Conservation (phyloP, 2,113 vertebrate genomes). For the Antechinus flavipes region DNA sequence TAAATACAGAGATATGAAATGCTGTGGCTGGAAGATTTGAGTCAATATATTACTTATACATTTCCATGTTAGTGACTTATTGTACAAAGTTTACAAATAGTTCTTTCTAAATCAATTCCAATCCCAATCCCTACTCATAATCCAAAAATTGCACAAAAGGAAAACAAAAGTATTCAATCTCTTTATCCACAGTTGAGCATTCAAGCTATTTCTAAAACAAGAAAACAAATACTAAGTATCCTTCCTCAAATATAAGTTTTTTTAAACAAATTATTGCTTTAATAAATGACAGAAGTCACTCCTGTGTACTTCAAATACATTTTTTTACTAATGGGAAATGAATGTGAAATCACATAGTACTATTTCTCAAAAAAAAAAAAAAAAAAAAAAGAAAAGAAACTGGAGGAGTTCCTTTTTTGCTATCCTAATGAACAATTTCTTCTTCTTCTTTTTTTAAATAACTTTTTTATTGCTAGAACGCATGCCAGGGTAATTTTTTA, state of each 20-base stretch:
- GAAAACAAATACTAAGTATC: not conserved
- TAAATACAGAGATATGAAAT: not conserved
- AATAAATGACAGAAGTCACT: not conserved
- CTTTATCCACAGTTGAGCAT: constrained; percentile 3
- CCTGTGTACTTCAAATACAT: not conserved
- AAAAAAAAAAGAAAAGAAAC: not conserved
- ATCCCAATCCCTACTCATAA: not conserved
- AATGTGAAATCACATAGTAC: not conserved
- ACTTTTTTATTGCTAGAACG: no score
- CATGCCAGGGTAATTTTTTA: no score
- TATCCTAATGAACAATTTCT: not conserved
- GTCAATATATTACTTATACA: not conserved
- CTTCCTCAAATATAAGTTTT: not conserved
- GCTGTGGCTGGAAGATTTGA: not conserved
- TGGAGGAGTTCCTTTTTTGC: not conserved
- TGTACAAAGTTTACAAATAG: constrained; percentile 22
- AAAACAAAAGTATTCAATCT: not conserved
- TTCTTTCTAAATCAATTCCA: constrained; percentile 1
- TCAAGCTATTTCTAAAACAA: constrained; percentile 28
- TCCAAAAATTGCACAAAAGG: constrained; percentile 34
- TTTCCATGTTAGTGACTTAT: constrained; percentile 3
- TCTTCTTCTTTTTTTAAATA: no score
- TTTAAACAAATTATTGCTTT: not conserved
- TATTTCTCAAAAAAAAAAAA: not conserved
- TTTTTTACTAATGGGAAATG: not conserved